Evolutionary conservation across 2,888 invertebrate species (phyloP), one percentile per base, ranked within the genome.

Genomic region (Epistrophella euchroma): DNA sequence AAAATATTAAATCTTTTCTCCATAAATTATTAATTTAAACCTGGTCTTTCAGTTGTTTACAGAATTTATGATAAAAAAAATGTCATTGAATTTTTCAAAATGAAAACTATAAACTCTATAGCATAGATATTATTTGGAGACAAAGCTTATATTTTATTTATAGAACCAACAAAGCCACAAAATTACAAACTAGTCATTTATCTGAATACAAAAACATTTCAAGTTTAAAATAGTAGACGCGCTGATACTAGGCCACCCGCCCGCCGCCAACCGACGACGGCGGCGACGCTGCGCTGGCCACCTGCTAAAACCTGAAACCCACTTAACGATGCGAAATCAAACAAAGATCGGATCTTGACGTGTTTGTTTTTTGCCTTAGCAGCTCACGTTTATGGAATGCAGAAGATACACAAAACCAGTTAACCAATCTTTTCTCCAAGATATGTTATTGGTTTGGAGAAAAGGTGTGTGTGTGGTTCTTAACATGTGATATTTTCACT

Each of bases 351-450:
- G 43, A 73, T 73, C 40, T 68, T 45, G 22, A 40, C n/a, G 56
- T 58, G 73, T 40, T 60, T 58, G 11, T 68, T 45, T 62, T 32
- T 35, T 50, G 2, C 45, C 17, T 35, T 50, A 66, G 2, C 68
- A 60, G 17, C 68, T 68, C 40, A 74, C 58, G 58, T 80, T 73
- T 50, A n/a, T n/a, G 79, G 79, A 73, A 79, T 79, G 58, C 68
- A 68, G 82, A 82, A 82, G 66, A 82, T 62, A 72, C 68, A 60
- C 52, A 56, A 76, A 82, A 82, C 82, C 82, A 77, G 82, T 82
- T 82, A 72, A 43, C 32, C 56, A 50, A 50, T 56, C 35, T 47
- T 66, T 35, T 68, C 60, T 52, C 45, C 55, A 40, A 43, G 15
- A 37, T 19, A 7, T 32, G 17, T 37, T 32, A 17, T 32, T 66